Conservation (phyloP, 1,140 invertebrate species). For the Sitobion miscanthi region DNA sequence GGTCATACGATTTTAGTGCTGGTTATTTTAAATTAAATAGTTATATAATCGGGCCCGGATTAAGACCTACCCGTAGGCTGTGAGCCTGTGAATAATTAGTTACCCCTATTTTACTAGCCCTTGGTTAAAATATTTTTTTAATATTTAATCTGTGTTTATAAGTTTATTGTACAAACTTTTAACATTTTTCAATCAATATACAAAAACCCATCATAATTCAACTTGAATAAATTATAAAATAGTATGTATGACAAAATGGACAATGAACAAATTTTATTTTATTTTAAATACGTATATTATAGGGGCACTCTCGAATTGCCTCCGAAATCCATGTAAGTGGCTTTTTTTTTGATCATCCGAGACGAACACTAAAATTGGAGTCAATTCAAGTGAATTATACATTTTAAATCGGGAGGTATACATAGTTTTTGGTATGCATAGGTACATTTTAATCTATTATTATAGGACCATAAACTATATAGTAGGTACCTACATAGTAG, state of each 20-base stretch:
- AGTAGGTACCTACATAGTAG: too few species aligned
- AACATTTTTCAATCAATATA: background rate
- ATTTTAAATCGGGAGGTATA: background rate
- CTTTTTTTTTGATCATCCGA: too few species aligned
- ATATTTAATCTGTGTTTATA: background rate
- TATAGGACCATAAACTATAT: background rate
- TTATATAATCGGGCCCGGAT: background rate
- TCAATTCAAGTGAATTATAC: too few species aligned
- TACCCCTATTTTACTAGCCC: background rate
- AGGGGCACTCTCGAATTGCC: too few species aligned
- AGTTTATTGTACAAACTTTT: background rate
- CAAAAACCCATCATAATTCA: background rate
- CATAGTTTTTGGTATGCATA: background rate
- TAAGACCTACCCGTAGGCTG: background rate
- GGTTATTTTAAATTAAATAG: constrained; percentile 9
- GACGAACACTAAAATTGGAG: too few species aligned
- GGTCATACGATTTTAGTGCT: background rate
- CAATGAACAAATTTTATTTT: background rate
- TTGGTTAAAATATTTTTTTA: background rate
- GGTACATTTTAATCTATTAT: background rate
- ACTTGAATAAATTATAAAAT: background rate
- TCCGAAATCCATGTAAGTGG: too few species aligned
- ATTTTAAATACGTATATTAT: background rate
- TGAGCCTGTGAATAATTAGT: background rate
- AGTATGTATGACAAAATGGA: background rate